Base-by-base conservation (phyloP, 2,113 vertebrate species). In the Centropristis striata region DNA sequence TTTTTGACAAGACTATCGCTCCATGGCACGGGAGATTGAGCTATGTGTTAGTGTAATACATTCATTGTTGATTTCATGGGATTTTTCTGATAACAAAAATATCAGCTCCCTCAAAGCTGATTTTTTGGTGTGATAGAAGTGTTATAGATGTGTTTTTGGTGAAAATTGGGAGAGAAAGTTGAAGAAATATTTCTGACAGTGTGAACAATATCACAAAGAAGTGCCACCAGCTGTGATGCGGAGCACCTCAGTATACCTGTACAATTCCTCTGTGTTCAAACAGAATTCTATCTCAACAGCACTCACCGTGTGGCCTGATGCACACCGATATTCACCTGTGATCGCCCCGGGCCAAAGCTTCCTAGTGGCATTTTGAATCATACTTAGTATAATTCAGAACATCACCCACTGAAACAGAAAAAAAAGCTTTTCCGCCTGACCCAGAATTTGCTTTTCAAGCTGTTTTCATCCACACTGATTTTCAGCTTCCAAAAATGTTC, bases 381-480 rank as follows among this genome's bases (percentile, higher is more conserved):
- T 28, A 71, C 78, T 69, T 51, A 67, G 68, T 53, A 59, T 64
- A 81, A 77, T 78, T 76, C 57, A 51, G 39, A 81, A 53, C 47
- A 72, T 83, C 65, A 71, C 28, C 50, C 58, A 27, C 46, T 74
- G 59, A 83, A 80, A 86, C 49, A 58, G 41, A 42, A 55, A 57
- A 55, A 42, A 55, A 57, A 55, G 74, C 41, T 59, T 73, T 71
- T 41, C 71, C 28, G 53, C 67, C 61, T 76, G 61, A 80, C 70
- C 84, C 69, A 87, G 83, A 87, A 75, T 68, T 32, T 71, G 41
- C 61, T 58, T 53, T 83, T 85, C 64, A 61, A 71, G 65, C 68
- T 69, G 58, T 67, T 79, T 84, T 79, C 47, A 72, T 66, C 57
- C 27, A 12, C 36, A 39, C 46, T 55, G 63, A 57, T 71, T 84